A percentile compares a stretch with the other conserved stretches of the same genome.
Conservation (phyloP, 1,140 invertebrate genomes). For the Diorhabda elongata region DNA sequence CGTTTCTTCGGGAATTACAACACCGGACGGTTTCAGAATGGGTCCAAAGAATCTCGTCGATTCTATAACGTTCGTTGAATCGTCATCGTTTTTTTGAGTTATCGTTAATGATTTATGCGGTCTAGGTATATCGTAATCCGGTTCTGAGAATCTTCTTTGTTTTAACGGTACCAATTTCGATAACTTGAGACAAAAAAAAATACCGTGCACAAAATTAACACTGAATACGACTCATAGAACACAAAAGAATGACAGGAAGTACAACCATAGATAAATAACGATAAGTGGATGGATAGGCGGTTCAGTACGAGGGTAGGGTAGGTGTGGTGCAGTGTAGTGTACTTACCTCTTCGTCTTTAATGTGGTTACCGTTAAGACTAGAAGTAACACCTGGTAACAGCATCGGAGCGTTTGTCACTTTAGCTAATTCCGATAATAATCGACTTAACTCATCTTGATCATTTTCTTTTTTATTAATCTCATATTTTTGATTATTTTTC, state of each 20-base stretch:
- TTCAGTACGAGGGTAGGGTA: no score
- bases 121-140: conserved; percentile 49
- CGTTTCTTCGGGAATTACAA: not conserved
- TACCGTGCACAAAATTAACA: not conserved
- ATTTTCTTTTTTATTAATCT: conserved; percentile 5
- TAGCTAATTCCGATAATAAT: conserved; percentile 41
- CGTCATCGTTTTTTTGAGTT: conserved; percentile 25
- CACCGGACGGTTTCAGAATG: conserved; percentile 22
- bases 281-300: no score
- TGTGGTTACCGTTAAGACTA: conserved; percentile 34
- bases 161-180: conserved; percentile 35
- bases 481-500: conserved; percentile 12
- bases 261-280: conserved; percentile 1
- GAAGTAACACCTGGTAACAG: conserved; percentile 38
- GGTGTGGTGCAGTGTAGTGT: not conserved
- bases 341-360: conserved; percentile 37
- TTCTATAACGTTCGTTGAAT: conserved; percentile 28
- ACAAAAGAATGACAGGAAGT: not conserved
- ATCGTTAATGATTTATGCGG: conserved; percentile 42
- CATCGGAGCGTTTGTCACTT: conserved; percentile 43
- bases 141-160: conserved; percentile 43
- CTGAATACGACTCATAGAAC: no score
- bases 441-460: conserved; percentile 38
- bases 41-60: conserved; percentile 43
- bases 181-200: conserved; percentile 29